phyloP scores from a whole-genome alignment of 2,113 vertebrate genomes.

The Microtus pennsylvanicus region DNA sequence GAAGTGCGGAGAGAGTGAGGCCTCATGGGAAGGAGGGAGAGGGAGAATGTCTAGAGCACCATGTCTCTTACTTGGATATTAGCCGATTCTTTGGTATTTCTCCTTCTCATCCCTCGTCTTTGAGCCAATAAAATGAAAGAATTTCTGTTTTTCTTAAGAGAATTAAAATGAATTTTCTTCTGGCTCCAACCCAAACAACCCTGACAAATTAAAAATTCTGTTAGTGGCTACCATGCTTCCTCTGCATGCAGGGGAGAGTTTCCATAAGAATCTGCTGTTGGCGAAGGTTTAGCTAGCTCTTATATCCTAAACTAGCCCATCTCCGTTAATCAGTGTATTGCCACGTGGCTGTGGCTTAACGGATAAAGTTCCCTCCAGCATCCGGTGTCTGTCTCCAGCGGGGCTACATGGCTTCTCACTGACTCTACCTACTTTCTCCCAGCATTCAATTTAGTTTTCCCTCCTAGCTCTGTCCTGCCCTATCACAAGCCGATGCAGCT shows the following conservation, averaged over 20 bases:
- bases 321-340: too few relatives aligned
- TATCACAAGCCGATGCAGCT: too few relatives aligned
- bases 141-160: neutral
- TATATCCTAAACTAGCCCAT: too few relatives aligned
- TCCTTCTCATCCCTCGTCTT: neutral
- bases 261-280: neutral
- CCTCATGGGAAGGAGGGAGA: neutral
- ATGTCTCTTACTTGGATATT: neutral
- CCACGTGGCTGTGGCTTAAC: too few relatives aligned
- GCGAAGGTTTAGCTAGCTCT: too few relatives aligned
- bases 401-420: too few relatives aligned
- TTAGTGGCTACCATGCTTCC: neutral
- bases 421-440: too few relatives aligned
- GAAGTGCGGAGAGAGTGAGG: neutral
- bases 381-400: too few relatives aligned
- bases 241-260: neutral
- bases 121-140: conserved; percentile 11
- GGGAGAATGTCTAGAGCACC: neutral
- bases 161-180: conserved; percentile 8
- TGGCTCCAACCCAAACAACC: neutral
- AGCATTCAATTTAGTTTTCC: too few relatives aligned
- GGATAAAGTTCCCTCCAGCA: too few relatives aligned
- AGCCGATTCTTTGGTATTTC: neutral
- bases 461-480: too few relatives aligned
- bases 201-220: neutral